Conservation (phyloP, 2,113 vertebrate species). For the Pseudorectes ferrugineus region DNA sequence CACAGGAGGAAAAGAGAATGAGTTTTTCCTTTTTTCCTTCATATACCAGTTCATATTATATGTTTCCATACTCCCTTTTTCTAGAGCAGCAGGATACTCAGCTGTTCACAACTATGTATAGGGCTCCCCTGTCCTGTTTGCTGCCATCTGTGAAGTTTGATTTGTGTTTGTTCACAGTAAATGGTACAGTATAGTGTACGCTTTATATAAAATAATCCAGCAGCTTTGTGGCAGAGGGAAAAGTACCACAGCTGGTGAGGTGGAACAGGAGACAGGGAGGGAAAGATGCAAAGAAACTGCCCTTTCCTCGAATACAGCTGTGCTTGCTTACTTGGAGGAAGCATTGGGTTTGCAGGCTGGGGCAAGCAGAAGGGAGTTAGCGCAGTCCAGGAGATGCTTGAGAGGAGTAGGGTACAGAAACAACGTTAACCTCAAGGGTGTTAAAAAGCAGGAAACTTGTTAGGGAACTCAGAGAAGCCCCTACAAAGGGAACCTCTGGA, state of each 20-base stretch:
- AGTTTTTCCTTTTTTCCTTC: background rate
- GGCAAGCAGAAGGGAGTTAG: background rate
- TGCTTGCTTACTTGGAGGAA: background rate
- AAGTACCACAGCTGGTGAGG: background rate
- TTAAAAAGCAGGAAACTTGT: background rate
- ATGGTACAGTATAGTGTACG: background rate
- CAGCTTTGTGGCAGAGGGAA: background rate
- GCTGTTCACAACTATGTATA: background rate
- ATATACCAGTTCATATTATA: background rate
- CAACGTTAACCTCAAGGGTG: accelerated
- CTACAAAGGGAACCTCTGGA: background rate
- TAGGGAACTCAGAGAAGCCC: background rate
- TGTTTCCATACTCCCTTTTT: background rate
- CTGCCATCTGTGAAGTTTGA: background rate
- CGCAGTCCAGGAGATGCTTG: background rate
- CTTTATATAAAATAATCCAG: background rate
- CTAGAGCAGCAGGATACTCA: background rate
- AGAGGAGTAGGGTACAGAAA: background rate
- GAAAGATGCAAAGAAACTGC: background rate
- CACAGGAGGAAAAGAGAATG: background rate
- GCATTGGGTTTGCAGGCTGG: background rate
- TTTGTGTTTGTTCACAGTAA: background rate
- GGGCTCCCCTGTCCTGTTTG: background rate
- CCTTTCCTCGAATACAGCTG: background rate
- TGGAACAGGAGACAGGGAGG: background rate